Evolutionary conservation across 2,113 vertebrate species (phyloP).

Genomic region (Pelecanus crispus): DNA sequence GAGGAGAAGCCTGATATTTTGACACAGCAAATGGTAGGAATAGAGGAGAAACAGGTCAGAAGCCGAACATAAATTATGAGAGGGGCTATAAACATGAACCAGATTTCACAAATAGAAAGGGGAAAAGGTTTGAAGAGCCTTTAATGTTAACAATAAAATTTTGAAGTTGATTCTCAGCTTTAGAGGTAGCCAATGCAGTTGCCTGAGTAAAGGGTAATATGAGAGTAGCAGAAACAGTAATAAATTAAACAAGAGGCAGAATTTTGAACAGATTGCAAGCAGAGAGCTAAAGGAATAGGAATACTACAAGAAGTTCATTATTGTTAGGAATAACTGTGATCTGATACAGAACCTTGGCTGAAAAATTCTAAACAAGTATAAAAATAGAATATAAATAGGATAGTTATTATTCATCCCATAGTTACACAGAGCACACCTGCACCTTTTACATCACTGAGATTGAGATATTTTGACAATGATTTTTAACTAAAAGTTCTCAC

Average conservation of each 20-base stretch:
- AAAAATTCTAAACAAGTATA: neutral
- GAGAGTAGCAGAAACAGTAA: conserved; percentile 18
- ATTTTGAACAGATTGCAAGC: conserved; percentile 31
- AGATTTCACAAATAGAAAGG: conserved; percentile 56
- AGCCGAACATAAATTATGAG: conserved; percentile 51
- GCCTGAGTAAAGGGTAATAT: conserved; percentile 14
- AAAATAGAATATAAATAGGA: neutral
- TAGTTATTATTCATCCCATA: neutral
- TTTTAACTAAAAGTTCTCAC: conserved; percentile 6
- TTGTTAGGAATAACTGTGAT: neutral
- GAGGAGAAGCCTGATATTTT: conserved; percentile 35
- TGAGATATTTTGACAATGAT: conserved; percentile 48
- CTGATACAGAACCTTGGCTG: neutral
- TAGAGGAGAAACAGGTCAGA: conserved; percentile 46
- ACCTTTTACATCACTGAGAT: conserved; percentile 6
- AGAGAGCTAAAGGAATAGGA: neutral
- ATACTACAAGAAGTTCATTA: neutral
- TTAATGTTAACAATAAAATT: conserved; percentile 62
- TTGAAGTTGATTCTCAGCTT: conserved; percentile 43
- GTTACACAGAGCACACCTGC: neutral
- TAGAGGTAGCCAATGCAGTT: conserved; percentile 1
- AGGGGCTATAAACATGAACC: conserved; percentile 36
- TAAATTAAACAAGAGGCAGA: conserved; percentile 19
- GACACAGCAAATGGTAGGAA: neutral
- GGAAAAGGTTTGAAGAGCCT: conserved; percentile 41